Evolutionary conservation across 92 coral and sea anemone genomes (phyloP), one percentile per base, ranked within the genome.

Genomic region (Paragorgia papillata): DNA sequence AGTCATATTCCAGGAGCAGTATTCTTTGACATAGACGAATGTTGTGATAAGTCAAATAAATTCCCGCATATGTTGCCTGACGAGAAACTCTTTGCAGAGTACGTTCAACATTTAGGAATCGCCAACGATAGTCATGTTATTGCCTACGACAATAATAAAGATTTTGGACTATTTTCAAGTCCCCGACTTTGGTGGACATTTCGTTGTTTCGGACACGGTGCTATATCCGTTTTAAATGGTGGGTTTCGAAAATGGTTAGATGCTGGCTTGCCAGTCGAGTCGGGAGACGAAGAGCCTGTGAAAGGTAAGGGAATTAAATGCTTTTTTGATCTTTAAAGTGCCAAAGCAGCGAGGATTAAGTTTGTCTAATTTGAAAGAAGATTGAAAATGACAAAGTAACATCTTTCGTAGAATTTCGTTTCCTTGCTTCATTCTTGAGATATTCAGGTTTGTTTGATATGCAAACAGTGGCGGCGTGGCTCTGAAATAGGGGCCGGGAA

Each of bases 151-250:
- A 83, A 89, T 18, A 86, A 85, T 61, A 91, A 76, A 26, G 87
- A 73, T 17, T 84, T 79, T 74, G 92, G 96, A 0, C 29, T 93
- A 28, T 93, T 92, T 75, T 92, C 97, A 7, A 88, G 96, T 18
- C 97, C 97, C 18, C 88, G 97, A 29, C 89, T 90, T 3, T 93
- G 97, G 97, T 93, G 96, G 97, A 93, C 84, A 9, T 77, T 93
- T 48, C 96, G 97, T 14, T 88, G 84, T 63, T 90, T 93, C 46
- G 97, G 97, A 14, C 97, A 93, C 85, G 83, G 88, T 37, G 83
- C 70, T 30, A 92, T 93, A 46, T 93, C 97, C 32, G 90, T 93
- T 50, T 69, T 93, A 50, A 89, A 93, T 67, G 97, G 97, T 18
- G 97, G 97, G 31, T 81, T 93, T 35, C 88, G 83, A 1, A 86